Evolutionary conservation across 1,140 invertebrate species (phyloP), one percentile per base, ranked within the genome.

Genomic region (Heliconius nattereri): DNA sequence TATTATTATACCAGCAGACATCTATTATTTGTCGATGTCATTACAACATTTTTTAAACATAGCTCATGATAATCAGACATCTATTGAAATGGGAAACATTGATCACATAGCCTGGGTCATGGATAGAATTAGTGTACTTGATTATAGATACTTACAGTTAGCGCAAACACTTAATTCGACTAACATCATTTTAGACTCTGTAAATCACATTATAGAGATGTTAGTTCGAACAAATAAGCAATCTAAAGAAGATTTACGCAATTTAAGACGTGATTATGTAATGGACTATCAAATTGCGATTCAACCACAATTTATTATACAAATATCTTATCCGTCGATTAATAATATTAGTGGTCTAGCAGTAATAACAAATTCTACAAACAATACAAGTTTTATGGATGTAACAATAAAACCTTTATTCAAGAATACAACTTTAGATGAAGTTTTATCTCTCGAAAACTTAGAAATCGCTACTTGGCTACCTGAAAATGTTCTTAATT

Each of bases 341-440:
- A 95, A 93, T 57, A 96, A 96, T 83, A 88, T 96, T 49, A 95
- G 95, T 66, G 96, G 96, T n/a, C 85, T 96, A 66, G 95, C 95
- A n/a, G 57, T 96, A 45, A 91, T 93, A 45, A 85, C 80, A 81
- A 85, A 82, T 26, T 75, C 78, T 37, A 74, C 86, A 19, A 78
- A 40, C n/a, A 40, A 57, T 35, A 71, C 60, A 29, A 72, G 76
- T 32, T 96, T 96, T 84, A 87, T 82, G 3, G 86, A 95, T 76
- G 92, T 95, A 84, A 81, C 89, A 71, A 90, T 95, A 71, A 84
- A 86, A 74, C 92, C 93, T 85, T 83, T 95, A 73, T 93, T 90
- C 81, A 83, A 86, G 60, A 95, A 95, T 88, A 91, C 92, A 45
- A 91, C 90, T 7, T 80, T 95, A 23, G 82, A 91, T 35, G 91